Percentiles rank a stretch among this genome's conserved stretches.
These are phyloP conservation scores for Lordiphosa mommai DNA, from an alignment of 1,140 invertebrate species.

Conservation along the genomic window DNA sequence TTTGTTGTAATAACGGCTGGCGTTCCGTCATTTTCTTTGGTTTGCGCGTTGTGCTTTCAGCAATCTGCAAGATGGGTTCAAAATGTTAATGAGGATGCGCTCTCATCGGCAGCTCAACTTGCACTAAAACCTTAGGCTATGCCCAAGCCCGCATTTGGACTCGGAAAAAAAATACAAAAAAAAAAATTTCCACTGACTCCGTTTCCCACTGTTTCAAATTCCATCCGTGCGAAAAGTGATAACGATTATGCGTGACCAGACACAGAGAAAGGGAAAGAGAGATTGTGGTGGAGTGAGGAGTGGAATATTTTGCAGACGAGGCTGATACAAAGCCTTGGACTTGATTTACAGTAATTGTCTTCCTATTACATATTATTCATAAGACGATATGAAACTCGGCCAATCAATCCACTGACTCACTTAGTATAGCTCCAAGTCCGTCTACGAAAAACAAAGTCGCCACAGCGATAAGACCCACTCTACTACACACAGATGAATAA, in stretches of 20 bases:
- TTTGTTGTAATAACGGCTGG: constrained; percentile 79
- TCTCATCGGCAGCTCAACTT: constrained; percentile 25
- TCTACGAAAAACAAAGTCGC: not conserved
- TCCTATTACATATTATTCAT: constrained; percentile 4
- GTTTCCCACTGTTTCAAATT: constrained; percentile 21
- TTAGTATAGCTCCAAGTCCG: constrained; percentile 9
- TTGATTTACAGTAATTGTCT: constrained; percentile 24
- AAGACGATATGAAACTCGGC: constrained; percentile 13
- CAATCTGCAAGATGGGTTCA: constrained; percentile 25
- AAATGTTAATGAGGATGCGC: constrained; percentile 11
- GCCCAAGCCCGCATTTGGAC: constrained; percentile 37
- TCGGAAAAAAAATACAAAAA: constrained; percentile 7
- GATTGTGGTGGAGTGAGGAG: not conserved
- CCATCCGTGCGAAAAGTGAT: constrained; percentile 20
- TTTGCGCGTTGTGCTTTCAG: constrained; percentile 49
- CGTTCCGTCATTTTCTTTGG: constrained; percentile 79
- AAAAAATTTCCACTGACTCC: constrained; percentile 62
- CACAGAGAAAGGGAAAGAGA: not conserved
- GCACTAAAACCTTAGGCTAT: constrained; percentile 36
- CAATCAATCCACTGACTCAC: constrained; percentile 1
- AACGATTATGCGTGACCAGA: constrained; percentile 18
- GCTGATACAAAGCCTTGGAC: constrained; percentile 43
- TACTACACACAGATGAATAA: not conserved
- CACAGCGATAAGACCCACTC: constrained; percentile 1
- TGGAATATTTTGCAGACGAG: constrained; percentile 33